Evolutionary conservation across 2,797 vertebrate genomes (phyloP).

Genomic region (Oreochromis grahami): DNA sequence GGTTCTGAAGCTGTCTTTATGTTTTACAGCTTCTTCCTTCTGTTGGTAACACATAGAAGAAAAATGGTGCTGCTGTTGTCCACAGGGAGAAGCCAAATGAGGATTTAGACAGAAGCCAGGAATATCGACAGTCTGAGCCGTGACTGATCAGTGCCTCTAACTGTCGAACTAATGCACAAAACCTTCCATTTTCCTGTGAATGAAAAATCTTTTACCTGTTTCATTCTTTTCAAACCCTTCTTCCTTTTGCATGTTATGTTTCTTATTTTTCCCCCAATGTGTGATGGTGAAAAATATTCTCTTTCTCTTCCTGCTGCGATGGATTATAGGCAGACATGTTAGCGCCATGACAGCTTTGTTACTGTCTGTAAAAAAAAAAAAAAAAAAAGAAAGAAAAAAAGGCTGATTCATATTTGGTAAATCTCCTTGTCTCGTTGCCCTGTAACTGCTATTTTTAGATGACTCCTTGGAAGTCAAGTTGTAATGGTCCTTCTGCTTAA

Average conservation of each 20-base stretch:
- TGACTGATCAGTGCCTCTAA: neutral
- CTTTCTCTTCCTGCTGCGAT: neutral
- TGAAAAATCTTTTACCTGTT: neutral
- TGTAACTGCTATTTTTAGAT: neutral
- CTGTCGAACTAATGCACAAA: neutral
- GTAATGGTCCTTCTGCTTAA: neutral
- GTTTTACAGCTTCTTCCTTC: conserved; percentile 9
- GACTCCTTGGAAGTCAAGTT: neutral
- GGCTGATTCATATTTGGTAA: neutral
- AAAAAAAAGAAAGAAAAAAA: too few species aligned
- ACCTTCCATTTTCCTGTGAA: neutral
- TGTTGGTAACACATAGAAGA: neutral
- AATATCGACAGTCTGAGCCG: neutral
- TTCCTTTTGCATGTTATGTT: neutral
- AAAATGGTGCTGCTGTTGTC: neutral
- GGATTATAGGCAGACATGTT: neutral
- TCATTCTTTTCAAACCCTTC: neutral
- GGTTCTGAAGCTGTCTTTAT: conserved; percentile 7
- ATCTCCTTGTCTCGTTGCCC: neutral
- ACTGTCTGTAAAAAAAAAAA: neutral
- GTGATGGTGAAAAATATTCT: neutral
- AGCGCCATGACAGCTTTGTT: neutral
- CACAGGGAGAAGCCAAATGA: conserved; percentile 15
- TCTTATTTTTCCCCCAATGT: neutral
- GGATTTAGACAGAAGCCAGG: conserved; percentile 20